A percentile compares a stretch with the other conserved stretches of the same genome.
Conservation (phyloP, 2,888 invertebrate species). For the Dromius quadrimaculatus region DNA sequence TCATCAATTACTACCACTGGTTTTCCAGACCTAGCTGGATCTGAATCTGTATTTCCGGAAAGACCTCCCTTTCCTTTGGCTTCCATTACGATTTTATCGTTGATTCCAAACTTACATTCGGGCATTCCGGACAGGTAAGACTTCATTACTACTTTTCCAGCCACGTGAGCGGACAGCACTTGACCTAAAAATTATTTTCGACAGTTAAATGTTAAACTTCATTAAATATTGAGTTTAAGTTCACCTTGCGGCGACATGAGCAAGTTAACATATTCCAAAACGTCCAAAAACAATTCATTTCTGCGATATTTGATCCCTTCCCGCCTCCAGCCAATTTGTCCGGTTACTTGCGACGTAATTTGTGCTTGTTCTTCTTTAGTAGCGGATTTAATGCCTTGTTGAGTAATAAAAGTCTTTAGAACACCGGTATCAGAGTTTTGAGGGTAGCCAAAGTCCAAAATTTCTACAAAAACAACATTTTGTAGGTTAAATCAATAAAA, state of each 20-base stretch:
- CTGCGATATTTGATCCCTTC: slow-evolving; percentile 99
- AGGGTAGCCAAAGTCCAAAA: slow-evolving; percentile 99
- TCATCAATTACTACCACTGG: slow-evolving; percentile 99
- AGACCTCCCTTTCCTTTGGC: slow-evolving; percentile 84
- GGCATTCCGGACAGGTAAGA: slow-evolving; percentile 99
- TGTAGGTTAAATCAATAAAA: background rate
- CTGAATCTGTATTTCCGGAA: slow-evolving; percentile 76
- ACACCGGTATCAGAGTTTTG: slow-evolving; percentile 99
- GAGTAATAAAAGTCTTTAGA: slow-evolving; percentile 98
- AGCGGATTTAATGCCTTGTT: slow-evolving; percentile 98
- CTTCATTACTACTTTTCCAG: slow-evolving; percentile 99
- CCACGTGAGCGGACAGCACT: slow-evolving; percentile 98
- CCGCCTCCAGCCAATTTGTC: slow-evolving; percentile 98
- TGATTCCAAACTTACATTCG: slow-evolving; percentile 99
- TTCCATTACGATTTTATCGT: slow-evolving; percentile 99
- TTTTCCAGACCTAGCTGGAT: slow-evolving; percentile 91
- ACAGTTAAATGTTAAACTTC: no score
- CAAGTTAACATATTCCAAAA: slow-evolving; percentile 98
- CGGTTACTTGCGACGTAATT: slow-evolving; percentile 96
- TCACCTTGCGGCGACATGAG: slow-evolving; percentile 99
- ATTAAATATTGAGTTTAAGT: background rate
- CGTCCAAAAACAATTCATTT: slow-evolving; percentile 98
- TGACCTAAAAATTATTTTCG: no score
- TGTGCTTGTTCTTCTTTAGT: slow-evolving; percentile 99
- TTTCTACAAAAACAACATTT: slow-evolving; percentile 75